These are phyloP conservation scores for Pangasianodon hypophthalmus DNA, from an alignment of 2,113 vertebrate genomes.

Conservation along the genomic window DNA sequence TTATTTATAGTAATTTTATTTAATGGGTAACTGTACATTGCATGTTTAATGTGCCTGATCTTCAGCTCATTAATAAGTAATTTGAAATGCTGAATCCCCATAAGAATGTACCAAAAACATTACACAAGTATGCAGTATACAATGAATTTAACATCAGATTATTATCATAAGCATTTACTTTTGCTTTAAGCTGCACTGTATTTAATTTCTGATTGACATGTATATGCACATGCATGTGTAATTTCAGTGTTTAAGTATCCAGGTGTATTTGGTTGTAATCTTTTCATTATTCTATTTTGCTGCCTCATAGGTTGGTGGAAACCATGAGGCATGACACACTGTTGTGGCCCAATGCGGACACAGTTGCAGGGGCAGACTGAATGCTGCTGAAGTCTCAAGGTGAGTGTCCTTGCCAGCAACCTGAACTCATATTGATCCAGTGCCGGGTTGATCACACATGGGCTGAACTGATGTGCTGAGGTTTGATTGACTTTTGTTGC, in stretches of 20 bases:
- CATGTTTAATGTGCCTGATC: not conserved
- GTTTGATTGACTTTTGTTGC: not conserved
- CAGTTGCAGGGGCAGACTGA: slow-evolving; percentile 66
- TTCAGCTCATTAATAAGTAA: not conserved
- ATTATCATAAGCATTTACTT: too few relatives aligned
- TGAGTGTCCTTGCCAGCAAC: slow-evolving; percentile 51
- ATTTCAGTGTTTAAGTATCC: not conserved
- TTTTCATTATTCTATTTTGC: not conserved
- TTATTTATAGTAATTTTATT: not conserved
- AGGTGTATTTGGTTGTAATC: not conserved
- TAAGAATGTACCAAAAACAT: not conserved
- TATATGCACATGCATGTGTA: not conserved
- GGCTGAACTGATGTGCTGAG: slow-evolving; percentile 9
- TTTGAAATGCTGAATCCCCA: not conserved
- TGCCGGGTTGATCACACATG: slow-evolving; percentile 13
- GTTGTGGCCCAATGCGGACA: slow-evolving; percentile 52
- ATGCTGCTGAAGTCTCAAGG: slow-evolving; percentile 70
- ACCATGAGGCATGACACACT: slow-evolving; percentile 43
- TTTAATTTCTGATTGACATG: not conserved
- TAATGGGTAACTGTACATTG: not conserved
- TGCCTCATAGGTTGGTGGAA: slow-evolving; percentile 28
- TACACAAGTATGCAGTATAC: too few relatives aligned
- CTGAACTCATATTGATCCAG: slow-evolving; percentile 38
- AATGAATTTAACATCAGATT: not conserved
- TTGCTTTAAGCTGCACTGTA: not conserved